phyloP scores from a whole-genome alignment of 1,140 invertebrate genomes.

The Hyles vespertilio region DNA sequence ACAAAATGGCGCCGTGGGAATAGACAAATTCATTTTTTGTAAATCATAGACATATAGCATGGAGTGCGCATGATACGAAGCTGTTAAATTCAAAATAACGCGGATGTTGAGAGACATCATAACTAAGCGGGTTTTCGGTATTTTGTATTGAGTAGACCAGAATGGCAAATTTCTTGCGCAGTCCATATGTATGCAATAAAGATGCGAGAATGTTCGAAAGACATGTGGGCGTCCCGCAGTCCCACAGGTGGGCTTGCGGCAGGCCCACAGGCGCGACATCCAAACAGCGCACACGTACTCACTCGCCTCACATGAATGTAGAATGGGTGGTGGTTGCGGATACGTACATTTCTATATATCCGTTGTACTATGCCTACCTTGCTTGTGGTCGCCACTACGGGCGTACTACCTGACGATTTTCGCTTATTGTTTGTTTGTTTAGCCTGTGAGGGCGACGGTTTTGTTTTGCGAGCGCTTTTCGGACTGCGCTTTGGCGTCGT shows the following conservation, averaged over 20 bases:
- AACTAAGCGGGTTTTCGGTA: no score
- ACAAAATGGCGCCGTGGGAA: no score
- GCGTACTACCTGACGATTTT: slow-evolving; percentile 58
- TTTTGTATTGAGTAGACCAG: no score
- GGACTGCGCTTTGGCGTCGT: slow-evolving; percentile 56
- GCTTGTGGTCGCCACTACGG: slow-evolving; percentile 61
- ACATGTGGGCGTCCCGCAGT: slow-evolving; percentile 25
- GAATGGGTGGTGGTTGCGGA: slow-evolving; percentile 56
- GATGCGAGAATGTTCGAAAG: not conserved
- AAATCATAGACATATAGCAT: no score
- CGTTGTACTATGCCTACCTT: slow-evolving; percentile 77
- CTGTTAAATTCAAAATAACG: no score
- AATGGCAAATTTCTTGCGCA: no score
- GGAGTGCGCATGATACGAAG: no score
- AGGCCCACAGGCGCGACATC: slow-evolving; percentile 21
- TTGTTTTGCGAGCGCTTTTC: slow-evolving; percentile 39
- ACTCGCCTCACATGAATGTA: slow-evolving; percentile 46
- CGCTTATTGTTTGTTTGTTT: slow-evolving; percentile 45
- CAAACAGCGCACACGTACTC: slow-evolving; percentile 25
- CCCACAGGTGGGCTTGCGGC: slow-evolving; percentile 14
- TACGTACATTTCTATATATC: slow-evolving; percentile 77
- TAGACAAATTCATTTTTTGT: no score
- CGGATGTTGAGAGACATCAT: no score
- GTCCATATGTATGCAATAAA: no score
- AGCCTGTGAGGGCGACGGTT: slow-evolving; percentile 27